These are phyloP conservation scores for Acyrthosiphon pisum DNA, from an alignment of 1,140 invertebrate species.

Conservation along the genomic window DNA sequence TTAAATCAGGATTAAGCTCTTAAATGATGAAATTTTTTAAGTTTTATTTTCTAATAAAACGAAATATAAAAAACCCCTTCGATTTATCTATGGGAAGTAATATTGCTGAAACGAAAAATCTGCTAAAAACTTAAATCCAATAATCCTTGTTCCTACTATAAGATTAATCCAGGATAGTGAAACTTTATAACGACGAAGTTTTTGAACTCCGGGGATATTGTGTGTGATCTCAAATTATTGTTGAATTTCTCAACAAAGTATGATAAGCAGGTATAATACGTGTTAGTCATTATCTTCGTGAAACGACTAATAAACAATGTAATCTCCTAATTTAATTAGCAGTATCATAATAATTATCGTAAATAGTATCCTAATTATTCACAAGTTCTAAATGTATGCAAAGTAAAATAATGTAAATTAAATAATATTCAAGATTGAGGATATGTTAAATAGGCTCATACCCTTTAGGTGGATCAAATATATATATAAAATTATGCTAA, in stretches of 20 bases:
- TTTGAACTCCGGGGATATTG: background rate
- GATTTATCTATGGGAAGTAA: background rate
- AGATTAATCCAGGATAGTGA: background rate
- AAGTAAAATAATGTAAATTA: background rate
- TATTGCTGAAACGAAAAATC: background rate
- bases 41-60: background rate
- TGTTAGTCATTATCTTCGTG: background rate
- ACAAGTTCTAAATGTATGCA: background rate
- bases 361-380: background rate
- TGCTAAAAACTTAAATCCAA: conserved; percentile 28
- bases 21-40: background rate
- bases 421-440: background rate
- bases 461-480: no score
- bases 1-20: background rate
- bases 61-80: background rate
- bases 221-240: background rate
- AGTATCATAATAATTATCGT: background rate
- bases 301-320: background rate
- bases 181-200: conserved; percentile 15
- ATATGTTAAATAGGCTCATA: background rate
- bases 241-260: background rate
- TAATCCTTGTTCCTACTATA: background rate
- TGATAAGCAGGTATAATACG: background rate
- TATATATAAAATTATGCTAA: background rate
- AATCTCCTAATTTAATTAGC: background rate